phyloP scores from a whole-genome alignment of 2,113 vertebrate genomes.

The Callopanchax toddi region DNA sequence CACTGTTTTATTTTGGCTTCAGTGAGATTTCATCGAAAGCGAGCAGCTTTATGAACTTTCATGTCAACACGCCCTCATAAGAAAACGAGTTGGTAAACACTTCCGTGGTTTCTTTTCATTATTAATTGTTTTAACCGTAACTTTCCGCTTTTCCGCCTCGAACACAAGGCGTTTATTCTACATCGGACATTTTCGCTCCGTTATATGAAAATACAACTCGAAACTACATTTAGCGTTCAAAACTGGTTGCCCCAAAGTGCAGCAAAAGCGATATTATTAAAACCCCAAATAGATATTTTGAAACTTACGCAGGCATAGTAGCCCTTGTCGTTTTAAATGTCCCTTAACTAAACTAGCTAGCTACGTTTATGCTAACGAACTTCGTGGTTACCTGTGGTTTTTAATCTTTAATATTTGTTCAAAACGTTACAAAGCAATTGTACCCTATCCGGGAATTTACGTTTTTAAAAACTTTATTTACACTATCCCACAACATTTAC shows the following conservation, averaged over 20 bases:
- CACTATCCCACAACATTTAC: too few relatives aligned
- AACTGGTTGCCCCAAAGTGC: not conserved
- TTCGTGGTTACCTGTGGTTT: too few relatives aligned
- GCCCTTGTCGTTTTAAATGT: not conserved
- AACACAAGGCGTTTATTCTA: not conserved
- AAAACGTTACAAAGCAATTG: too few relatives aligned
- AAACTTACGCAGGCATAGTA: not conserved
- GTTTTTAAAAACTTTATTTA: too few relatives aligned
- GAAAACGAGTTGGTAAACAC: conserved; percentile 9
- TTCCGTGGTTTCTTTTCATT: not conserved
- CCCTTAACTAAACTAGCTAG: not conserved
- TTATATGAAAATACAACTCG: not conserved
- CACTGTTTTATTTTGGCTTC: not conserved
- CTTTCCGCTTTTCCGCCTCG: not conserved
- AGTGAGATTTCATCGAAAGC: not conserved
- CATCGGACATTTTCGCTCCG: not conserved
- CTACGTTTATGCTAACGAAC: not conserved
- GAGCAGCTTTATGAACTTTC: not conserved
- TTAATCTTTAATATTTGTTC: too few relatives aligned
- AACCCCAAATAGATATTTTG: not conserved
- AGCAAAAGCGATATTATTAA: not conserved
- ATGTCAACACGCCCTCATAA: not conserved
- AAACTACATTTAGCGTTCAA: not conserved
- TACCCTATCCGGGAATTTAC: too few relatives aligned
- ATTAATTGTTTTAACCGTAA: not conserved